These are phyloP conservation scores for Noctua janthina DNA, from an alignment of 2,888 invertebrate species.

Conservation along the genomic window DNA sequence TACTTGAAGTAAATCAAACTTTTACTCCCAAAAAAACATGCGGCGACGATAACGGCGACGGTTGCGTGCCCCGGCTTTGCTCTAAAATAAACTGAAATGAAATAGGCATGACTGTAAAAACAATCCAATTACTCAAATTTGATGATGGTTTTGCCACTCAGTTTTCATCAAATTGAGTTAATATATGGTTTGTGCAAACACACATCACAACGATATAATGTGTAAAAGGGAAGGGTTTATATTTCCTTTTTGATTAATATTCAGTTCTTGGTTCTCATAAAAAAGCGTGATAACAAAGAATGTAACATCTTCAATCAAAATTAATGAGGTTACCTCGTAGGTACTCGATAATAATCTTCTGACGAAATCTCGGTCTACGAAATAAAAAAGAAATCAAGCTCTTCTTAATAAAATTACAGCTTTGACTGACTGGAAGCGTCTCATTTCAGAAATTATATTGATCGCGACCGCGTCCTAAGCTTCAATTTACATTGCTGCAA, in stretches of 20 bases:
- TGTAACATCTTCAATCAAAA: conserved; percentile 15
- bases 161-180: neutral
- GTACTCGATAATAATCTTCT: neutral
- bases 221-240: neutral
- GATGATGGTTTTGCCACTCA: neutral
- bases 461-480: neutral
- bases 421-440: neutral
- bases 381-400: conserved; percentile 1
- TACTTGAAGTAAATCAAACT: no score
- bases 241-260: neutral
- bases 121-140: neutral
- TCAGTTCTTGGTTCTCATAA: neutral
- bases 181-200: neutral
- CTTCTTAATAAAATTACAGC: neutral
- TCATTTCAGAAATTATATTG: conserved; percentile 17
- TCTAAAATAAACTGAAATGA: no score
- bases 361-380: neutral
- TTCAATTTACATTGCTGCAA: neutral
- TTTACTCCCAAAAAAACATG: no score
- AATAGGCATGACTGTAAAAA: neutral
- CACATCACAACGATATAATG: neutral
- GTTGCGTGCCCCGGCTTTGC: no score
- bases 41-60: no score
- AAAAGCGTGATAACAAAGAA: neutral
- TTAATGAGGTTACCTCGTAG: conserved; percentile 12